These are phyloP conservation scores for Vespertilio murinus DNA, from an alignment of 2,797 vertebrate species.

Conservation along the genomic window DNA sequence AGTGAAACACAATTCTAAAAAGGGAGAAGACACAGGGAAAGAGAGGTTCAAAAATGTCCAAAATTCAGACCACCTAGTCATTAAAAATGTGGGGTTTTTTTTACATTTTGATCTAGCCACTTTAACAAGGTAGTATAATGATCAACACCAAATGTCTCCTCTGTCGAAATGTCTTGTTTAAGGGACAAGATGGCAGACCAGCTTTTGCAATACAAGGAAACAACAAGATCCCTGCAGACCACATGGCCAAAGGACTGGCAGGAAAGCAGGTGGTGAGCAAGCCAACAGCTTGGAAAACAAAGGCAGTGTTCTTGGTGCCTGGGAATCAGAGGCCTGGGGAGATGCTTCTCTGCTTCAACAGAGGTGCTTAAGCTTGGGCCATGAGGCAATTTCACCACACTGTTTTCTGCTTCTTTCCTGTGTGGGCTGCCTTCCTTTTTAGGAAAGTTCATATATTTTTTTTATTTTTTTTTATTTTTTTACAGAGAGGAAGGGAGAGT, in stretches of 20 bases:
- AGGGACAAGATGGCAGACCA: background rate
- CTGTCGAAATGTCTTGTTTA: conserved; percentile 19
- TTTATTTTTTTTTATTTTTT: no score
- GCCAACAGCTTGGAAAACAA: background rate
- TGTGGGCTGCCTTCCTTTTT: background rate
- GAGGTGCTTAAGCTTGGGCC: background rate
- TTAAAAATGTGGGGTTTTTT: background rate
- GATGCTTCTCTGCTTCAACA: background rate
- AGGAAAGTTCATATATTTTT: background rate
- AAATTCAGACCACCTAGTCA: background rate
- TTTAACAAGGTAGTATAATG: background rate
- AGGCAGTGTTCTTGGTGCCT: background rate
- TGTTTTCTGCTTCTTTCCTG: background rate
- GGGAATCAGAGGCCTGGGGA: background rate
- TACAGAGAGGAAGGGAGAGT: no score
- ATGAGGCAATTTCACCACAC: background rate
- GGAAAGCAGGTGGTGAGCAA: background rate
- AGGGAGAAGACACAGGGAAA: background rate
- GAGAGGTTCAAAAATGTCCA: background rate
- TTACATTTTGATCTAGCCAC: background rate
- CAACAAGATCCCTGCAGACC: background rate
- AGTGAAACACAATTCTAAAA: background rate
- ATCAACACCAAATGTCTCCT: background rate
- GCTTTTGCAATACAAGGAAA: background rate
- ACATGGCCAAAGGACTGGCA: background rate